Evolutionary conservation across 2,888 invertebrate genomes (phyloP).

Genomic region (Strigamia transsilvanica): DNA sequence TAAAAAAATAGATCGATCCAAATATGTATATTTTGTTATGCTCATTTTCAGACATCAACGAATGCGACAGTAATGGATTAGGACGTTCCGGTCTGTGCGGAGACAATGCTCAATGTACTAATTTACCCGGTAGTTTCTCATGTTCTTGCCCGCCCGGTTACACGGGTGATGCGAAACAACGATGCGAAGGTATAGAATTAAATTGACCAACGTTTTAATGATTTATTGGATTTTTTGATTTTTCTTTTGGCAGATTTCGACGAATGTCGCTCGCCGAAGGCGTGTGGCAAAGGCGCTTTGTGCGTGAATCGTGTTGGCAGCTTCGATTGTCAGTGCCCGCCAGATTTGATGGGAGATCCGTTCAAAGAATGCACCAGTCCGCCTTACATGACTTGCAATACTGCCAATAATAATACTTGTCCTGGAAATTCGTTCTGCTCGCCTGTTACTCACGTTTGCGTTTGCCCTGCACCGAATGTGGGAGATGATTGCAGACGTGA

Average conservation of each 20-base stretch:
- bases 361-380: constrained; percentile 82
- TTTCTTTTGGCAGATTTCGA: constrained; percentile 73
- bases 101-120: constrained; percentile 81
- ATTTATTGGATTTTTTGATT: not conserved
- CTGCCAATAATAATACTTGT: constrained; percentile 74
- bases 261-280: constrained; percentile 76
- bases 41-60: constrained; percentile 77
- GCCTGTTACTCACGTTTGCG: constrained; percentile 73
- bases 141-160: constrained; percentile 84
- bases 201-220: constrained; percentile 15
- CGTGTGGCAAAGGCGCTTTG: constrained; percentile 82
- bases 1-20: not conserved
- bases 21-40: not conserved
- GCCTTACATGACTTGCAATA: constrained; percentile 73
- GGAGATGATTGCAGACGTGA: constrained; percentile 87
- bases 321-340: constrained; percentile 81
- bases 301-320: constrained; percentile 82
- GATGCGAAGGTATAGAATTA: constrained; percentile 70
- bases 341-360: constrained; percentile 84
- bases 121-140: constrained; percentile 79
- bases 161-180: constrained; percentile 82
- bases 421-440: constrained; percentile 91
- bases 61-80: constrained; percentile 77
- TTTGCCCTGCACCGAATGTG: constrained; percentile 89
- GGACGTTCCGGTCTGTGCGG: constrained; percentile 86